Evolutionary conservation across 2,888 invertebrate species (phyloP).

Genomic region (Mesopsocus fuscifrons): DNA sequence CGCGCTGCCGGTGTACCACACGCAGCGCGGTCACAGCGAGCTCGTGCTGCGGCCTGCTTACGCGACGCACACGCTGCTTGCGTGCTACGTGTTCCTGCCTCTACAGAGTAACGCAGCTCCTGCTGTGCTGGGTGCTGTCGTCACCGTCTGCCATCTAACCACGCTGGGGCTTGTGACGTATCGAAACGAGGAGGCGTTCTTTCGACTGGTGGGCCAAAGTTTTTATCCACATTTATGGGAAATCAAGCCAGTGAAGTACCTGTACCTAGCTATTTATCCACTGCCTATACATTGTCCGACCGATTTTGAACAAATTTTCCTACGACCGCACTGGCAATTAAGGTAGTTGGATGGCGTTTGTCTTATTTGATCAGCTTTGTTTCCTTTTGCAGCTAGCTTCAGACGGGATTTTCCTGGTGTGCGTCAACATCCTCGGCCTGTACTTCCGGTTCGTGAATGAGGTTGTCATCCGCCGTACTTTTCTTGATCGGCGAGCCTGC

Average conservation of each 20-base stretch:
- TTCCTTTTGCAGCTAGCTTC: conserved; percentile 36
- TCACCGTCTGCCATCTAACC: conserved; percentile 44
- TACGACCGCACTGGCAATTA: no score
- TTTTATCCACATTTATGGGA: no score
- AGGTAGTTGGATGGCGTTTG: conserved; percentile 3
- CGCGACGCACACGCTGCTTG: conserved; percentile 49
- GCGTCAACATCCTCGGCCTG: conserved; percentile 66
- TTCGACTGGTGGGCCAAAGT: conserved; percentile 27
- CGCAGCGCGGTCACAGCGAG: conserved; percentile 28
- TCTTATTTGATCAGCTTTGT: no score
- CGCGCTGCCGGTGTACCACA: conserved; percentile 43
- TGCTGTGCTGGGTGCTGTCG: conserved; percentile 44
- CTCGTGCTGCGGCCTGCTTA: conserved; percentile 42
- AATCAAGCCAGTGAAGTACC: no score
- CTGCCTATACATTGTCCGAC: no score
- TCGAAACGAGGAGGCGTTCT: conserved; percentile 22
- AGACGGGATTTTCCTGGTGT: conserved; percentile 49
- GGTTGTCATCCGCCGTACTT: conserved; percentile 67
- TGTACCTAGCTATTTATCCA: no score
- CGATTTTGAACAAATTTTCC: no score
- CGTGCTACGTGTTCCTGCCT: conserved; percentile 69
- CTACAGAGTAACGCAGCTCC: conserved; percentile 53
- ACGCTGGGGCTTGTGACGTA: conserved; percentile 37
- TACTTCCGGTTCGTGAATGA: conserved; percentile 79
- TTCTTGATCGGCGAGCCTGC: conserved; percentile 68